Conservation (phyloP, 2,113 vertebrate species). For the Crotalus horridus region DNA sequence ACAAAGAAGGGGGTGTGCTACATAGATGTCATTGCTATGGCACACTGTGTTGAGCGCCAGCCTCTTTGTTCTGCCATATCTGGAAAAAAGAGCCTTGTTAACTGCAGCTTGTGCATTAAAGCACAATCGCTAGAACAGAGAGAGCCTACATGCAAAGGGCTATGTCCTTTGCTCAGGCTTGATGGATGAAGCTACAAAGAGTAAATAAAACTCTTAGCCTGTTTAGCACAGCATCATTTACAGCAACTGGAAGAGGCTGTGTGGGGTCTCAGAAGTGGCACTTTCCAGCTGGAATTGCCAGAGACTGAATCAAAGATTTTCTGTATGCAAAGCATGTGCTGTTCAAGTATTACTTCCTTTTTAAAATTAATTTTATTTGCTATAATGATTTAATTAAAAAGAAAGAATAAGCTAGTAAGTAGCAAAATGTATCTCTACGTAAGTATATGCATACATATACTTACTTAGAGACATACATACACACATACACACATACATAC, state of each 20-base stretch:
- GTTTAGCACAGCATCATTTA: background rate
- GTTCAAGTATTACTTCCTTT: background rate
- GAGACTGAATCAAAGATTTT: background rate
- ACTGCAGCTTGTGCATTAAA: background rate
- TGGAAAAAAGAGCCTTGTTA: background rate
- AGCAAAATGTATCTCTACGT: background rate
- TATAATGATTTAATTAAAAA: background rate
- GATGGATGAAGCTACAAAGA: background rate
- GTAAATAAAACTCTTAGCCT: background rate
- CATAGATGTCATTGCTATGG: background rate
- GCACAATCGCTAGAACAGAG: background rate
- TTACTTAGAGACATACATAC: background rate
- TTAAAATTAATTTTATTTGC: background rate
- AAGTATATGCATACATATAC: background rate
- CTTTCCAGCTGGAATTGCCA: background rate
- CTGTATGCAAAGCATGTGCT: background rate
- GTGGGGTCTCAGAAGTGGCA: background rate
- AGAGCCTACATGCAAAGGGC: background rate
- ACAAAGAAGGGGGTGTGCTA: background rate
- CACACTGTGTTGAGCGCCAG: background rate
- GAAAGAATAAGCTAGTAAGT: background rate
- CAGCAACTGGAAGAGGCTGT: background rate
- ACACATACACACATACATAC: background rate
- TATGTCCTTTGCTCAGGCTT: background rate
- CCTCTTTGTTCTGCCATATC: background rate